Evolutionary conservation across 2,797 vertebrate genomes (phyloP).

Genomic region (Tarsius wallacei): DNA sequence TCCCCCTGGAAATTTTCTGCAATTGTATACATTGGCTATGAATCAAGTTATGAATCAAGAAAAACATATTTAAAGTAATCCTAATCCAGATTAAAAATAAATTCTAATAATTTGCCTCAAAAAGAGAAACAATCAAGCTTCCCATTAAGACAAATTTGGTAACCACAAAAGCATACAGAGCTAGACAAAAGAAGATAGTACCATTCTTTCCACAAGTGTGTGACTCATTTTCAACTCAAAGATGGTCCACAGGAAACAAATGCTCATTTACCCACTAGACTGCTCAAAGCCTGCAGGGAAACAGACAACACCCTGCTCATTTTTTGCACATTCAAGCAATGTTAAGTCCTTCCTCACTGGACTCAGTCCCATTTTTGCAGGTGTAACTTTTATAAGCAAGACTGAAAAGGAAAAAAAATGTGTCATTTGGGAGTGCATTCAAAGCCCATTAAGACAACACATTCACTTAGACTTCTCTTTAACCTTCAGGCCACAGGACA

Average conservation of each 20-base stretch:
- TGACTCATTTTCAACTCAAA: slow-evolving; percentile 64
- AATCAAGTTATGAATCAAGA: slow-evolving; percentile 59
- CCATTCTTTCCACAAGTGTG: slow-evolving; percentile 1
- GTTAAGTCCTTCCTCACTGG: slow-evolving; percentile 71
- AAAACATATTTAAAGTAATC: slow-evolving; percentile 52
- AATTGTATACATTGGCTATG: slow-evolving; percentile 15
- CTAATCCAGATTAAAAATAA: slow-evolving; percentile 70
- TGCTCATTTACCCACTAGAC: background rate
- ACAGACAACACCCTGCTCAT: background rate
- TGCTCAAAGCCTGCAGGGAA: background rate
- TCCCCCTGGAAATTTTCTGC: background rate
- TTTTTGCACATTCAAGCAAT: slow-evolving; percentile 67
- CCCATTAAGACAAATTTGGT: slow-evolving; percentile 57
- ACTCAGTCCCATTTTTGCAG: slow-evolving; percentile 79
- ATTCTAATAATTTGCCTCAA: slow-evolving; percentile 61
- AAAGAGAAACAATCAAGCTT: slow-evolving; percentile 55
- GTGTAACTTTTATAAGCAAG: slow-evolving; percentile 75
- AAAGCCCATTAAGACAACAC: slow-evolving; percentile 60
- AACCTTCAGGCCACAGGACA: slow-evolving; percentile 57
- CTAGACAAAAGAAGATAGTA: slow-evolving; percentile 63
- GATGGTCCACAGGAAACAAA: slow-evolving; percentile 38
- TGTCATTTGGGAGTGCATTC: slow-evolving; percentile 37
- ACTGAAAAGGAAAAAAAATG: background rate
- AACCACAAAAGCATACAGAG: slow-evolving; percentile 46
- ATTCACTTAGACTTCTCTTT: slow-evolving; percentile 61